phyloP scores from a whole-genome alignment of 2,113 vertebrate genomes.

The Rhabdornis inornatus region DNA sequence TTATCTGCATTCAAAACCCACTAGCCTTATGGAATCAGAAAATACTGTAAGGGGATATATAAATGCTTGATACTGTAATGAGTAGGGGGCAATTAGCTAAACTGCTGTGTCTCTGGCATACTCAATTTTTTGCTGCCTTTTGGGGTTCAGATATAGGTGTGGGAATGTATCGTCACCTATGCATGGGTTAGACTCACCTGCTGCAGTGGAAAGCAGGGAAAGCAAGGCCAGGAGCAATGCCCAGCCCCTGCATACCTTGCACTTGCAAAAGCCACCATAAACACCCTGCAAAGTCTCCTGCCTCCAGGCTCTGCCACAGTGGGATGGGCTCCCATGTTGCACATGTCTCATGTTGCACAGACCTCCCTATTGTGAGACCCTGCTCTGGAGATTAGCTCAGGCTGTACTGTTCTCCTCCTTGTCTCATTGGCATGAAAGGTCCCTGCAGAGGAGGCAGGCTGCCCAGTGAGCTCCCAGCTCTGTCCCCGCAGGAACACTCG shows the following conservation, averaged over 20 bases:
- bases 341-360: neutral
- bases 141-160: neutral
- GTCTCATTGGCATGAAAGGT: neutral
- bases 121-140: neutral
- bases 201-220: neutral
- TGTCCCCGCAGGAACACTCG: neutral
- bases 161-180: neutral
- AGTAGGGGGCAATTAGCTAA: neutral
- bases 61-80: conserved; percentile 49
- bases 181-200: neutral
- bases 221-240: neutral
- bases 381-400: neutral
- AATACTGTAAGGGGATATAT: conserved; percentile 32
- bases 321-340: neutral
- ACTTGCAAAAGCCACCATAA: neutral
- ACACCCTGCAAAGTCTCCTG: neutral
- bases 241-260: neutral
- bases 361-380: neutral
- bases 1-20: conserved; percentile 35
- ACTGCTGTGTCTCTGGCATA: neutral
- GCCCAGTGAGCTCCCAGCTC: neutral
- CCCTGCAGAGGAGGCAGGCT: neutral
- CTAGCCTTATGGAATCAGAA: conserved; percentile 18
- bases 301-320: neutral
- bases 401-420: neutral